phyloP scores from a whole-genome alignment of 2,113 vertebrate genomes.

The Phyllostomus discolor region DNA sequence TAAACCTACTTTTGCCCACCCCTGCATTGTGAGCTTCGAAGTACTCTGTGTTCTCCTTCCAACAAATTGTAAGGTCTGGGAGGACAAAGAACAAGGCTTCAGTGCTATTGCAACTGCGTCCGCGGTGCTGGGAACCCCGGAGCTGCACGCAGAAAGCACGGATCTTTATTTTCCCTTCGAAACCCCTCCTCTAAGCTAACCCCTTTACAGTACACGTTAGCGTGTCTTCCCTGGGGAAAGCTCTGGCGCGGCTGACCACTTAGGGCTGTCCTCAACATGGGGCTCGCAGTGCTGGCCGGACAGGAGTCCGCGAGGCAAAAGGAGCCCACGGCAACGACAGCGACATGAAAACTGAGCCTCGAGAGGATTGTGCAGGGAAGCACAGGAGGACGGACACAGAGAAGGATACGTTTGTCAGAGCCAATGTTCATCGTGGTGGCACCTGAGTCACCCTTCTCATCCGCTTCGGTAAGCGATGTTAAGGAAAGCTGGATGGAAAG shows the following conservation, averaged over 20 bases:
- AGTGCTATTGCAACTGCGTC: neutral
- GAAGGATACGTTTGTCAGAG: conserved; percentile 85
- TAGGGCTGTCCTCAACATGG: neutral
- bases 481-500: conserved; percentile 73
- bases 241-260: neutral
- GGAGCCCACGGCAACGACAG: neutral
- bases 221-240: neutral
- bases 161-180: conserved; percentile 13
- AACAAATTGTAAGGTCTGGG: neutral
- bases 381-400: neutral
- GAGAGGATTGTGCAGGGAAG: neutral
- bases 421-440: conserved; percentile 50
- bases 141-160: fast-evolving
- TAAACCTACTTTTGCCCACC: neutral
- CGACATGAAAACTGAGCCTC: neutral
- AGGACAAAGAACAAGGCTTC: neutral
- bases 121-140: neutral
- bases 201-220: neutral
- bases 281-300: neutral
- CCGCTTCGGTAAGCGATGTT: conserved; percentile 76
- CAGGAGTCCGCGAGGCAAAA: neutral
- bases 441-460: conserved; percentile 72
- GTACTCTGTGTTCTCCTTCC: neutral
- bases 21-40: neutral
- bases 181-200: neutral